phyloP scores from a whole-genome alignment of 2,113 vertebrate genomes.

The Pterocles orientalis region DNA sequence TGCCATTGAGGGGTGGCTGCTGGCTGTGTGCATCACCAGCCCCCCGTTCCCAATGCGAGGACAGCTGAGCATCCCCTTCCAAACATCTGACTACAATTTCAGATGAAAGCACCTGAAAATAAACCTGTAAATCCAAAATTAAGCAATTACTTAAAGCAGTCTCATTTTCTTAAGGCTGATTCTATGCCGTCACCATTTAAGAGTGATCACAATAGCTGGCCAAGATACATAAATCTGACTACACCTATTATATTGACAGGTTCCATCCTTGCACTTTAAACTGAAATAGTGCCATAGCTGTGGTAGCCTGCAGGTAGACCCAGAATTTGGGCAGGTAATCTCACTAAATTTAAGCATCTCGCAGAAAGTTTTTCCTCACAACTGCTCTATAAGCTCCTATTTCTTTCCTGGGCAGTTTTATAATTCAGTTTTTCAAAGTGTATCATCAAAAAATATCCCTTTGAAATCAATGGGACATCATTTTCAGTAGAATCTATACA shows the following conservation, averaged over 20 bases:
- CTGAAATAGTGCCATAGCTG: not conserved
- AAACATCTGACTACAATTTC: not conserved
- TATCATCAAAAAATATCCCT: not conserved
- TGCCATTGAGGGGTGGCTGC: rapidly evolving
- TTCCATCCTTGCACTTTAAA: not conserved
- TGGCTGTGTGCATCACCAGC: rapidly evolving
- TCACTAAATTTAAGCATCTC: not conserved
- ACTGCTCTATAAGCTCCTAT: not conserved
- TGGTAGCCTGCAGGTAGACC: not conserved
- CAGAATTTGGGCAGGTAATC: not conserved
- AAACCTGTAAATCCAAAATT: not conserved
- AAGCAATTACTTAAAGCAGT: not conserved
- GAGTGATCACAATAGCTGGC: not conserved
- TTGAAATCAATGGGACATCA: not conserved
- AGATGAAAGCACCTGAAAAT: rapidly evolving
- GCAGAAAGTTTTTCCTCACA: not conserved
- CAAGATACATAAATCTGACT: not conserved
- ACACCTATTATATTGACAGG: not conserved
- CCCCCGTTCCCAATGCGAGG: rapidly evolving
- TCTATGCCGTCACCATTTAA: not conserved
- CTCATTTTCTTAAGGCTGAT: not conserved
- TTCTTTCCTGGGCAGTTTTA: not conserved
- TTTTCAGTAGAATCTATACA: not conserved
- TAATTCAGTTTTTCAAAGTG: not conserved
- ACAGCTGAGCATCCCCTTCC: rapidly evolving